Evolutionary conservation across 64 coral and sea anemone species (phyloP), one percentile per base, ranked within the genome.

Genomic region (Stichodactyla mertensii): DNA sequence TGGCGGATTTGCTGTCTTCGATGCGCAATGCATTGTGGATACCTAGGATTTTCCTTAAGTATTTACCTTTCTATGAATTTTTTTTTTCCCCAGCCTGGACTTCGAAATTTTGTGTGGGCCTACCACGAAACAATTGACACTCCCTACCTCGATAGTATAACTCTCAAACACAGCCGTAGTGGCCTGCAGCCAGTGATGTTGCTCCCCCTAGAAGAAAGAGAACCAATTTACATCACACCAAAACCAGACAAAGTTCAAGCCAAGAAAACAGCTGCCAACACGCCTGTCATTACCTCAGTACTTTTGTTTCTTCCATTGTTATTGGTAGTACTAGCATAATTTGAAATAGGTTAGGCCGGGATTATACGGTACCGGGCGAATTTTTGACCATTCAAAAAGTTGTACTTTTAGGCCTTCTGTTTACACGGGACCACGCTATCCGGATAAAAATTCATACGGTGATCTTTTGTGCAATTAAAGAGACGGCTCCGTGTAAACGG

Each of bases 41-140:
- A 15, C 56, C 56, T 58, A 58, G 56, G 9, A 15, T 58, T 9
- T 58, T 58, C 36, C 36, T 45, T 45, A 45, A 45, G 36, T 58
- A 15, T 11, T 58, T 5, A 11, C 56, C 0, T 58, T 58, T 11
- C 0, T 71, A 7, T 71, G 10, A n/a, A 23, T 71, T 0, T 71
- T 26, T 18, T 80, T 81, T 81, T 52, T n/a, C n/a, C n/a, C 4
- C 52, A 81, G 78, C 78, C 78, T 81, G 78, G 78, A 55, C 15
- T 20, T 53, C 78, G 78, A 55, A 28, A 54, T 10, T 81, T 81
- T 16, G 78, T 55, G 13, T 81, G 78, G 78, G 78, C 78, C 0
- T 81, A 81, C 26, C 78, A 55, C 78, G 18, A 54, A 14, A 55
- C 52, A 54, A n/a, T 53, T 20, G 51, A 81, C 16, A 80, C 78